phyloP scores from a whole-genome alignment of 1,140 invertebrate genomes.

The Hylyphantes graminicola region DNA sequence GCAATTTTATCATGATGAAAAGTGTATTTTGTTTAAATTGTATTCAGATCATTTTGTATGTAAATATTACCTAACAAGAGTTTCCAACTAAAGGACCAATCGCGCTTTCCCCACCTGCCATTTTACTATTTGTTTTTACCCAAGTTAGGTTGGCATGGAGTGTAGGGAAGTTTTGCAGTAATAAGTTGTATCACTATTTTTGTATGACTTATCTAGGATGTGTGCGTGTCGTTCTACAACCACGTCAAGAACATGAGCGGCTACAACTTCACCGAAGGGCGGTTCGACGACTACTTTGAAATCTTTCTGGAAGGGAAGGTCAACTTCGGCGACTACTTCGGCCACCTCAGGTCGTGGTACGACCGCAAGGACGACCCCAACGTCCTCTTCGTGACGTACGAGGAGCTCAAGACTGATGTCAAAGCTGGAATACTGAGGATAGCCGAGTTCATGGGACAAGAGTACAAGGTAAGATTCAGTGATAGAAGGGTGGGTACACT shows the following conservation, averaged over 20 bases:
- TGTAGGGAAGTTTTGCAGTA: neutral
- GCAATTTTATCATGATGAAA: too few species aligned
- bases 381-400: conserved; percentile 5
- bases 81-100: too few species aligned
- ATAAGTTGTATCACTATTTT: neutral
- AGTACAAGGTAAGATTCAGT: neutral
- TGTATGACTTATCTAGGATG: neutral
- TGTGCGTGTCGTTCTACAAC: too few species aligned
- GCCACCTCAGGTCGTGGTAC: neutral
- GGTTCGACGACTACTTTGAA: conserved; percentile 7
- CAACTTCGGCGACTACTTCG: conserved; percentile 2
- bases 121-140: too few species aligned
- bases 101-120: too few species aligned
- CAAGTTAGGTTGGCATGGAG: too few species aligned
- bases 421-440: neutral
- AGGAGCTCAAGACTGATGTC: neutral
- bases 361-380: neutral
- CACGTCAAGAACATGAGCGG: neutral
- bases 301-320: neutral
- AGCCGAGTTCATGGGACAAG: neutral
- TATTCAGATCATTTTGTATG: too few species aligned
- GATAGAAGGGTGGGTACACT: neutral
- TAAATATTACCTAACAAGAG: too few species aligned
- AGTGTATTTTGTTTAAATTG: too few species aligned
- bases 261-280: conserved; percentile 8